Base-by-base conservation (phyloP, 2,888 invertebrate species). In the Cryptocheilus praepositus region DNA sequence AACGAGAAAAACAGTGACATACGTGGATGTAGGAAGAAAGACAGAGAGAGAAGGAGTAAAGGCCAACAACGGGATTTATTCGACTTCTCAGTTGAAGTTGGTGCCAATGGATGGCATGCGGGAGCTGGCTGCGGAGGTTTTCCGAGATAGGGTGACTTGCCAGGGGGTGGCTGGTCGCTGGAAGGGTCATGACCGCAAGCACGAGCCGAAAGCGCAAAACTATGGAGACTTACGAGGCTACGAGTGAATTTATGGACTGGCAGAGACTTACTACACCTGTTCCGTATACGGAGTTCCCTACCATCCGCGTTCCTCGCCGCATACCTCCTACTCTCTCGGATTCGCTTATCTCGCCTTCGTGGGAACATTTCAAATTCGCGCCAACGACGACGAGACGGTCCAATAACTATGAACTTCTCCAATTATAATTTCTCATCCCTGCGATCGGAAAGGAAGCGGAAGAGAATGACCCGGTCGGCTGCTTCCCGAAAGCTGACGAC, bases 341-440 rank as follows among this genome's bases (percentile, higher is more conserved):
- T 15, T 4, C 18, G 51, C 16, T 45, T 16, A 3, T 16, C n/a
- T 18, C 55, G 21, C 61, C 18, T 22, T 28, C 45, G 63, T 51
- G 49, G 52, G 58, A 53, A 58, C 66, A 61, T 70, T 44, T 70
- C 51, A 59, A 62, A 70, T 70, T 70, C 62, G 62, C 54, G 61
- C 52, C 71, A 51, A 55, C 55, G 21, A 55, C 62, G 62, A 60
- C 28, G 36, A 28, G 49, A 28, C 61, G 67, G 60, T 57, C 61
- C 76, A 70, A 75, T 77, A 71, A 75, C 74, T 74, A 60, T 51
- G 54, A 77, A 73, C 75, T 75, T 77, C 70, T 67, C 77, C 74
- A 77, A 77, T 77, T 77, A 77, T 77, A 70, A 67, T 73, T 63
- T 61, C 61, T 51, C 43, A 43, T 53, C 21, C 61, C 60, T 28